Base-by-base conservation (phyloP, 2,888 invertebrate species). In the Myopa tessellatipennis region DNA sequence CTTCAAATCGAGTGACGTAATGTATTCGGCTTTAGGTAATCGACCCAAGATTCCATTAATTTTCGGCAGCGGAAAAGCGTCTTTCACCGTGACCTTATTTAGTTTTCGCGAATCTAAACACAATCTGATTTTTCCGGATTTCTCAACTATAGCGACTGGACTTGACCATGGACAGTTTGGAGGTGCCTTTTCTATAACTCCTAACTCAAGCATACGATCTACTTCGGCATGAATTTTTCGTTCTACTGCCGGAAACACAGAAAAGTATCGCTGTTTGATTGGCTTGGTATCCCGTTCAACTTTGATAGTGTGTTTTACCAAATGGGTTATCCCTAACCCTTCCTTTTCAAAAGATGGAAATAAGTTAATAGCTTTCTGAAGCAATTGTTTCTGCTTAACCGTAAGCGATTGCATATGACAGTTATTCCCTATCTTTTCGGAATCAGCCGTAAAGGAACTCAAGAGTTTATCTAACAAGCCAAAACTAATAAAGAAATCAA, bases 91-190 rank as follows among this genome's bases (percentile, higher is more conserved):
- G 0, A 84, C 83, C 1, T 58, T 55, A 61, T 86, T 86, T 0
- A 85, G 75, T 65, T 83, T 81, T 10, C 85, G 65, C 10, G 82
- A 84, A 67, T 85, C 85, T 1, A 85, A 78, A 65, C 84, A 84
- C n/a, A 85, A 81, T 4, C 84, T 72, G 26, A 79, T 80, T 10
- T 77, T 81, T 0, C 82, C 82, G 58, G 40, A 63, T 75, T 85
- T 85, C 12, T 77, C 76, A 0, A 84, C 82, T 75, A 85, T 79
- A 0, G 83, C 80, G 0, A 84, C 81, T 1, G 85, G 84, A 14
- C 82, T 83, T 6, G 82, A 80, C 85, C 85, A 85, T 1, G 82
- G 76, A 38, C 86, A 85, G 5, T 76, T 79, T 7, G 45, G 10
- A 45, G 1, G 81, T 5, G n/a, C n/a, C n/a, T n/a, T n/a, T n/a